phyloP scores from a whole-genome alignment of 2,113 vertebrate species.

The Cathartes aura region DNA sequence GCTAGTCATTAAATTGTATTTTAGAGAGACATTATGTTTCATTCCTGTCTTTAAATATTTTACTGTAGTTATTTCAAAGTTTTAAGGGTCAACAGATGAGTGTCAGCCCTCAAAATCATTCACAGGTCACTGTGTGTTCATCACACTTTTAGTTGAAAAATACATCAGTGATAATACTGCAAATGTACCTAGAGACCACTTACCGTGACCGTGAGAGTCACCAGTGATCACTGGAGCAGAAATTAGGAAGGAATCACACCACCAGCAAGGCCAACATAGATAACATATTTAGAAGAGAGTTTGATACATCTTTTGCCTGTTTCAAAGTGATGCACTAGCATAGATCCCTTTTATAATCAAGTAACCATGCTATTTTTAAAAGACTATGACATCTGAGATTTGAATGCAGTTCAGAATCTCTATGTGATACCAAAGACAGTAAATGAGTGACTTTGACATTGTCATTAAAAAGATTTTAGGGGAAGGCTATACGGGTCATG shows the following conservation, averaged over 20 bases:
- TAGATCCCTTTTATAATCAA: background rate
- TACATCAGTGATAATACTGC: background rate
- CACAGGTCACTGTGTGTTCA: slow-evolving; percentile 6
- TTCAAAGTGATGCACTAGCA: background rate
- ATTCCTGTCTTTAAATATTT: slow-evolving; percentile 18
- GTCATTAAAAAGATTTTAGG: background rate
- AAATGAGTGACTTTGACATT: background rate
- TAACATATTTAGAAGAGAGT: background rate
- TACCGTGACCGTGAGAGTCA: background rate
- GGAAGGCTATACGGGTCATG: background rate
- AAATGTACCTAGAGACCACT: background rate
- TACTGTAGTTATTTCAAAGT: slow-evolving; percentile 7
- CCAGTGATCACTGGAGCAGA: background rate
- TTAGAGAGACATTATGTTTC: background rate
- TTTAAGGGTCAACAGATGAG: slow-evolving; percentile 31
- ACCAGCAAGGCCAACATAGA: background rate
- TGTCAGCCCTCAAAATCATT: slow-evolving; percentile 1
- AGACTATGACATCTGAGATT: background rate
- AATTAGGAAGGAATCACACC: background rate
- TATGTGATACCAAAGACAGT: background rate
- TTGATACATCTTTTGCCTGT: background rate
- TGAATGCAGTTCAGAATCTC: background rate
- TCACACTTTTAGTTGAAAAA: slow-evolving; percentile 11
- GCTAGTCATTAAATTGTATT: background rate
- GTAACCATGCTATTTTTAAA: background rate